Evolutionary conservation across 2,797 vertebrate genomes (phyloP), one percentile per base, ranked within the genome.

Genomic region (Karalla daura): DNA sequence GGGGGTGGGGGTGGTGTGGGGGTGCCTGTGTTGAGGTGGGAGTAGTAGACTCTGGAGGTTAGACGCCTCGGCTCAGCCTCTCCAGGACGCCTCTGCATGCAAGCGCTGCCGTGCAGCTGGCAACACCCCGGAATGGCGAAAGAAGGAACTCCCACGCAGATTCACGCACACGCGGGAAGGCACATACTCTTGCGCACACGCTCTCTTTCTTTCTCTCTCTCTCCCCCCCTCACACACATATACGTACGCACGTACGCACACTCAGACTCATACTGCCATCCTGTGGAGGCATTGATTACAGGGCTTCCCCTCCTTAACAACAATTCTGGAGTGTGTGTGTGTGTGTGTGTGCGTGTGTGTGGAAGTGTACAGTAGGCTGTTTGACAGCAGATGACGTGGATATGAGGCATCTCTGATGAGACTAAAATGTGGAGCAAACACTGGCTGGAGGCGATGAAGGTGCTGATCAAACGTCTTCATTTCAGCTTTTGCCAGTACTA

Each of bases 61-160:
- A 70, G 51, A 63, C 47, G 47, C 53, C 65, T 35, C 52, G 73
- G 62, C 74, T 85, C 62, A 80, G 37, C 74, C 67, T 78, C 82
- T 76, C 72, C 84, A 86, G 85, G 86, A 84, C 89, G 78, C 86
- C 85, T 88, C 84, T 70, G 80, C 55, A 28, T 70, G 80, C 55
- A 28, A 68, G 52, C 60, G 50, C 70, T 25, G 66, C 67, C 14
- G 70, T 58, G 68, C 81, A 80, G 84, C 89, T 86, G 89, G 88
- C 91, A 91, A 92, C 93, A 92, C 93, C 93, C 90, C 89, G 88
- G 89, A 90, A 92, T 92, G 93, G 92, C 88, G 91, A 92, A 90
- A 87, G 60, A 81, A 92, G 91, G 90, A 93, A 93, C 92, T 93
- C 94, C 92, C 91, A 93, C 93, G 86, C 93, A 91, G 54, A 70